Percentiles rank a stretch among this genome's conserved stretches.
Conservation (phyloP, 2,113 vertebrate species). For the Hiodon tergisus region DNA sequence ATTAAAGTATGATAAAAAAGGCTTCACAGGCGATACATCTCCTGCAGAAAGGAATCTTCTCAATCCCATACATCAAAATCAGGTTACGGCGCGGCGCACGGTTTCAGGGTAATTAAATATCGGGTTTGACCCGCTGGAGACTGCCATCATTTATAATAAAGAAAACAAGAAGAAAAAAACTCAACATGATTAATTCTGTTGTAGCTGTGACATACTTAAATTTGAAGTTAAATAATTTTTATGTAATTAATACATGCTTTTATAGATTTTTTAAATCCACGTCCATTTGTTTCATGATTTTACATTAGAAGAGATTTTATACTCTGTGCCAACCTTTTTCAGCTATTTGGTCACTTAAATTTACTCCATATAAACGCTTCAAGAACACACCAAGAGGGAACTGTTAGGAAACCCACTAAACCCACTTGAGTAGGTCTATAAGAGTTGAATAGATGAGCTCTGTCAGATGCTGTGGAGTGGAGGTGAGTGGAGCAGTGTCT, state of each 20-base stretch:
- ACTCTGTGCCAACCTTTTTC: too few species aligned
- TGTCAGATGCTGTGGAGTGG: too few species aligned
- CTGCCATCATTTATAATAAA: neutral
- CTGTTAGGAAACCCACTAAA: too few species aligned
- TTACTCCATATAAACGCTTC: too few species aligned
- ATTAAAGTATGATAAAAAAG: conserved; percentile 1
- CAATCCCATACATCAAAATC: conserved; percentile 22
- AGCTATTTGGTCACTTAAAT: too few species aligned
- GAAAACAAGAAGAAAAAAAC: conserved; percentile 2
- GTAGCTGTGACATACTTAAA: neutral
- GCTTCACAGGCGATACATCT: conserved; percentile 18
- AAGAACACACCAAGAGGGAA: too few species aligned
- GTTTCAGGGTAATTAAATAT: conserved; percentile 21
- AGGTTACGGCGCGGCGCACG: conserved; percentile 13
- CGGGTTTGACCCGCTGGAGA: conserved; percentile 12
- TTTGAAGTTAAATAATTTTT: neutral
- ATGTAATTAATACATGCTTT: neutral
- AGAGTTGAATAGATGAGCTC: too few species aligned
- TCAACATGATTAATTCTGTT: neutral
- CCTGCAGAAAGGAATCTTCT: conserved; percentile 18
- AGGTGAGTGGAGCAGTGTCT: too few species aligned
- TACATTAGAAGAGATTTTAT: too few species aligned
- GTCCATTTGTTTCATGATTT: too few species aligned
- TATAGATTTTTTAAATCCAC: too few species aligned
- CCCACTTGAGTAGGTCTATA: too few species aligned